A percentile compares a stretch with the other conserved stretches of the same genome.
phyloP scores from a whole-genome alignment of 2,797 vertebrate species.

The Amniataba percoides region DNA sequence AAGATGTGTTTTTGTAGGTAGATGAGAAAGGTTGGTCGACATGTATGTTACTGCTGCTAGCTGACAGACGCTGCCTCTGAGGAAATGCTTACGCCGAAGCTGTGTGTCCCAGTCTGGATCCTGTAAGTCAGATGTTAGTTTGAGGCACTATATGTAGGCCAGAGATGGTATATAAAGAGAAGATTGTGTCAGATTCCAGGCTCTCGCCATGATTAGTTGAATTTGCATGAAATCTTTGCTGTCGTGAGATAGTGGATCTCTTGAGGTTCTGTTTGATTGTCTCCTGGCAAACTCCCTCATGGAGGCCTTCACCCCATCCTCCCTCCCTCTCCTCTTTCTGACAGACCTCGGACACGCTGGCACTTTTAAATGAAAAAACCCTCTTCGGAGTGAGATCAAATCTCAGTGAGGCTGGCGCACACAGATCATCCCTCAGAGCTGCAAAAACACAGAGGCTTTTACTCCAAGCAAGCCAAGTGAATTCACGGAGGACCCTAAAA shows the following conservation, averaged over 20 bases:
- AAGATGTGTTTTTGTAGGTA: neutral
- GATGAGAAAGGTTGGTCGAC: neutral
- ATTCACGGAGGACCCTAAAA: constrained; percentile 77
- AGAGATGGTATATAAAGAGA: neutral
- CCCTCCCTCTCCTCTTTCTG: constrained; percentile 31
- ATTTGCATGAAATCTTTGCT: constrained; percentile 17
- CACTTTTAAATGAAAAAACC: constrained; percentile 49
- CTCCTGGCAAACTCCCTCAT: constrained; percentile 32
- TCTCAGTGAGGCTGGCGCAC: constrained; percentile 63
- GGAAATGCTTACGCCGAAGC: neutral
- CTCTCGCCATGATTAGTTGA: constrained; percentile 2
- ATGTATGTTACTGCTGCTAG: neutral
- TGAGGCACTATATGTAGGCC: neutral
- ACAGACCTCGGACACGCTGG: constrained; percentile 48
- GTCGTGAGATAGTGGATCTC: neutral
- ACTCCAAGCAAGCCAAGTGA: constrained; percentile 69
- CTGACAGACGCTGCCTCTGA: too few species aligned
- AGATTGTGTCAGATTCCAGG: constrained; percentile 1
- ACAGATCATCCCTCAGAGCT: constrained; percentile 74
- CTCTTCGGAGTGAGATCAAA: constrained; percentile 62
- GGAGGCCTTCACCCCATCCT: constrained; percentile 22
- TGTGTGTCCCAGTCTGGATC: neutral
- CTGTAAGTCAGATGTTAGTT: neutral
- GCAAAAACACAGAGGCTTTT: constrained; percentile 69
- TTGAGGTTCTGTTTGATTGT: constrained; percentile 37